phyloP scores from a whole-genome alignment of 2,113 vertebrate genomes.

The Muntiacus muntjak region DNA sequence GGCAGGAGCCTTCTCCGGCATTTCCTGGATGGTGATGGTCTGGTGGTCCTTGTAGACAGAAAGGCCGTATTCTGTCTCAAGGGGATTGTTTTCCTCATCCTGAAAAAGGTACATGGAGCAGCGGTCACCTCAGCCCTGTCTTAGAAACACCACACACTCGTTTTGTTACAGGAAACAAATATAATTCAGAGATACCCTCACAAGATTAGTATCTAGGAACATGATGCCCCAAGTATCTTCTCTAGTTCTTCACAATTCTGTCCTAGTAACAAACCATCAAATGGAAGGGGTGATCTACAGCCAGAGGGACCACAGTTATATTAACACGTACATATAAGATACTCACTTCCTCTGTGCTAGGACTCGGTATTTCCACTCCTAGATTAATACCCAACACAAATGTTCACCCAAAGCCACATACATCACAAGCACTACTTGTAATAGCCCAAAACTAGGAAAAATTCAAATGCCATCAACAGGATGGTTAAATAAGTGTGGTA shows the following conservation, averaged over 20 bases:
- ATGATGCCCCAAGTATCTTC: background rate
- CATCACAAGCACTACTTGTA: background rate
- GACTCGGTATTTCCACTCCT: background rate
- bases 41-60: constrained; percentile 97
- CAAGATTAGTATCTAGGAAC: background rate
- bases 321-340: background rate
- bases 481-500: background rate
- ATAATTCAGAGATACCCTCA: background rate
- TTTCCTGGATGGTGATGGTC: constrained; percentile 97
- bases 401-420: background rate
- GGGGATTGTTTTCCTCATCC: constrained; percentile 98
- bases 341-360: background rate
- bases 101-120: constrained; percentile 54
- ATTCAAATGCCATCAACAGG: background rate
- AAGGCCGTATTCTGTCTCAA: constrained; percentile 96
- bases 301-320: background rate
- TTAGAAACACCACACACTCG: background rate
- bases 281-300: background rate
- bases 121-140: background rate
- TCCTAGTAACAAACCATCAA: background rate
- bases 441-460: background rate
- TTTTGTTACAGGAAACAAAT: background rate
- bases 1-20: constrained; percentile 97
- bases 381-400: background rate
- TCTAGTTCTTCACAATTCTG: background rate